These are phyloP conservation scores for Lepidurus packardi DNA, from an alignment of 1,140 invertebrate species.

Conservation along the genomic window DNA sequence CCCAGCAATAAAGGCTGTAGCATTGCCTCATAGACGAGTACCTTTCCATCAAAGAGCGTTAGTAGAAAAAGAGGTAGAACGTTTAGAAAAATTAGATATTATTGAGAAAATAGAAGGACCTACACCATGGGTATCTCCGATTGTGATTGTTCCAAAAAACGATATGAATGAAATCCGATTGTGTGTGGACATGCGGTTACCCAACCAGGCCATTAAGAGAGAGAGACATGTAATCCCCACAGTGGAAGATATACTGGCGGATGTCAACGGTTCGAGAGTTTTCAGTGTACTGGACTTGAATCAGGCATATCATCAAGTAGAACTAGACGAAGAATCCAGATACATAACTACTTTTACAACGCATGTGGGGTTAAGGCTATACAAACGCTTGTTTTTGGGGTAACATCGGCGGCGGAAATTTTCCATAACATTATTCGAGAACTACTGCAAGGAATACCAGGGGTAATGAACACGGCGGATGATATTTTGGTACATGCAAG, in stretches of 20 bases:
- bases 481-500: neutral
- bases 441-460: neutral
- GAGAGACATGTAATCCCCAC: neutral
- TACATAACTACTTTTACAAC: conserved; percentile 21
- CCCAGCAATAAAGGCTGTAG: neutral
- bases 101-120: conserved; percentile 38
- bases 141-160: conserved; percentile 40
- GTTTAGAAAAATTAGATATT: conserved; percentile 36
- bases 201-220: neutral
- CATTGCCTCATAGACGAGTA: conserved; percentile 18
- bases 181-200: conserved; percentile 1
- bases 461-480: neutral
- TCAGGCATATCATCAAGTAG: conserved; percentile 19
- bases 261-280: neutral
- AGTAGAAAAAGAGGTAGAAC: conserved; percentile 28
- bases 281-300: neutral
- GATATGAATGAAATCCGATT: neutral
- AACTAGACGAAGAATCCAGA: conserved; percentile 26
- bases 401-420: neutral
- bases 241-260: neutral
- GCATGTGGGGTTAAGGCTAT: conserved; percentile 5
- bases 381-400: neutral
- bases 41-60: neutral
- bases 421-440: conserved; percentile 9
- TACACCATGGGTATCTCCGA: conserved; percentile 40